Conservation (phyloP, 37 sponge, comb jelly and placozoan species). For the Spongia lamella region DNA sequence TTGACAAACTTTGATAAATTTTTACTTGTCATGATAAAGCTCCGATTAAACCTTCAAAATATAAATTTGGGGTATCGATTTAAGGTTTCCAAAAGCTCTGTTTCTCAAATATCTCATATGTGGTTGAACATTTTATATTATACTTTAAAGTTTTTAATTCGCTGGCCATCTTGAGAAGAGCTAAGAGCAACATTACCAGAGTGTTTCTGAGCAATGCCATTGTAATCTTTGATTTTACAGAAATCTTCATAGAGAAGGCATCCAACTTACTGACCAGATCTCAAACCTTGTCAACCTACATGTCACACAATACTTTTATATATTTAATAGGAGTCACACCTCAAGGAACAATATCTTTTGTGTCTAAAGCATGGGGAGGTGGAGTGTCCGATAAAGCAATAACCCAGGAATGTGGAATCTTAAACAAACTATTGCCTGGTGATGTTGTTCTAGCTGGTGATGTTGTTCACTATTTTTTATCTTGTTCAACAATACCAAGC, state of each 20-base stretch:
- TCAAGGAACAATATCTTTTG: slow-evolving; percentile 34
- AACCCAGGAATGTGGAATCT: slow-evolving; percentile 50
- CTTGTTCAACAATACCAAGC: slow-evolving; percentile 37
- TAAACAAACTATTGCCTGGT: slow-evolving; percentile 34
- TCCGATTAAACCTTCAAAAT: not conserved
- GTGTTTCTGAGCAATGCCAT: slow-evolving; percentile 20
- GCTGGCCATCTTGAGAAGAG: slow-evolving; percentile 32
- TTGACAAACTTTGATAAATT: no score
- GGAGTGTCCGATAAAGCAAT: slow-evolving; percentile 33
- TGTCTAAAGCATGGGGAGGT: slow-evolving; percentile 56
- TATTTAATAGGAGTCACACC: slow-evolving; percentile 43
- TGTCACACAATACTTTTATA: slow-evolving; percentile 50
- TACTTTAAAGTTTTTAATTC: slow-evolving; percentile 6
- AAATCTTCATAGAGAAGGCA: slow-evolving; percentile 41
- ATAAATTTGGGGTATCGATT: slow-evolving; percentile 53
- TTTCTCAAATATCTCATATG: slow-evolving; percentile 45
- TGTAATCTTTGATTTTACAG: slow-evolving; percentile 28
- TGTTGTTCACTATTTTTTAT: slow-evolving; percentile 37
- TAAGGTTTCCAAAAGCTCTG: slow-evolving; percentile 29
- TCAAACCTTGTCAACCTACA: slow-evolving; percentile 52
- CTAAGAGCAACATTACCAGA: slow-evolving; percentile 15
- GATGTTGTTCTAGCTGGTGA: slow-evolving; percentile 45
- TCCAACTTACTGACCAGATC: slow-evolving; percentile 23
- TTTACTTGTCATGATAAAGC: no score
- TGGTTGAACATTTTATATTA: slow-evolving; percentile 40